Conservation (phyloP, 1,140 invertebrate genomes). For the Heliothis virescens region DNA sequence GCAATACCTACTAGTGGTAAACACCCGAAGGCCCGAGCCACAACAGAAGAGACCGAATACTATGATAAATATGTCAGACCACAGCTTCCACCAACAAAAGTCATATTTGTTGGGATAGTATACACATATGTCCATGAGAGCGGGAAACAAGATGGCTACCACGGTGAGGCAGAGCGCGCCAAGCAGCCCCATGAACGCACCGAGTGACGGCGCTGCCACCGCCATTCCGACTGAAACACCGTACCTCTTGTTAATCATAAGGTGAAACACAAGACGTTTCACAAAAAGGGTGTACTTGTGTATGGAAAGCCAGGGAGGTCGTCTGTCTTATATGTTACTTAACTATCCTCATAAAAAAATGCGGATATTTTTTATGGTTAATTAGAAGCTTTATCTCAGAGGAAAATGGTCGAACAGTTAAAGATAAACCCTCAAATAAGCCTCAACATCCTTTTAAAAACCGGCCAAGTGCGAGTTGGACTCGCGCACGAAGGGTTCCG, state of each 20-base stretch:
- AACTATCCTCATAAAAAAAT: no score
- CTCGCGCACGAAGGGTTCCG: no score
- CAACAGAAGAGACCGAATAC: constrained; percentile 83
- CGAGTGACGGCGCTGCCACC: constrained; percentile 91
- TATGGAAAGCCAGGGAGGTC: no score
- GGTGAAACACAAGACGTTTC: no score
- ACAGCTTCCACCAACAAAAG: constrained; percentile 73
- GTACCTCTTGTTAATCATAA: background rate
- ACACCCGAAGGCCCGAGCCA: constrained; percentile 86
- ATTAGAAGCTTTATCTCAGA: no score
- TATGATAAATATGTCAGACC: constrained; percentile 87
- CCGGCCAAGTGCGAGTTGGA: no score
- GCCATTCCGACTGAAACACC: constrained; percentile 89
- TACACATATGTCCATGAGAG: constrained; percentile 91
- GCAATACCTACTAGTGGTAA: constrained; percentile 67
- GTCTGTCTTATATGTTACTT: no score
- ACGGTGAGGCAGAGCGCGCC: constrained; percentile 93
- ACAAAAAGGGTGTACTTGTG: no score
- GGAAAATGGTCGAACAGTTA: no score
- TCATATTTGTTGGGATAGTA: constrained; percentile 86
- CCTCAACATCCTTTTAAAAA: no score
- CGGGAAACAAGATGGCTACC: constrained; percentile 94
- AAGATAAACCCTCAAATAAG: no score
- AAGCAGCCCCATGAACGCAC: constrained; percentile 94
- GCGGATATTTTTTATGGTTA: no score